Percentiles rank a stretch among this genome's conserved stretches.
Conservation (phyloP, 2,113 vertebrate species). For the Cinclus mexicanus region DNA sequence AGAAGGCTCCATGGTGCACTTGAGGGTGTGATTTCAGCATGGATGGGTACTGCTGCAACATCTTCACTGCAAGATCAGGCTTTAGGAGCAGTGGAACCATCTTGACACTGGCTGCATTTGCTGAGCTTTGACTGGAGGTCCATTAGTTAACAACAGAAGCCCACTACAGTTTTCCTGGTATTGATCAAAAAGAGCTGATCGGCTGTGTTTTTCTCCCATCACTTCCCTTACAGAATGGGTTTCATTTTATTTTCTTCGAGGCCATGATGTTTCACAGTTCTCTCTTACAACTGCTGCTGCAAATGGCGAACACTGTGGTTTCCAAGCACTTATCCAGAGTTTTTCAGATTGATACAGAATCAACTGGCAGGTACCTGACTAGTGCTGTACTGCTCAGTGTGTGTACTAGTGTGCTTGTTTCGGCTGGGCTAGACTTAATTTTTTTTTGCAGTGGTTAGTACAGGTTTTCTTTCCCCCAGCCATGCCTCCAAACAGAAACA, state of each 20-base stretch:
- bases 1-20: neutral
- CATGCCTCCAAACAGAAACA: neutral
- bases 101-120: neutral
- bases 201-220: neutral
- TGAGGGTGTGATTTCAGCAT: neutral
- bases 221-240: neutral
- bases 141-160: neutral
- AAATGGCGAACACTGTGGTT: neutral
- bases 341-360: neutral
- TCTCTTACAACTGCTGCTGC: neutral
- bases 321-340: neutral
- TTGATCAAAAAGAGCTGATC: neutral
- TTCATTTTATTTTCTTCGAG: neutral
- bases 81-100: neutral
- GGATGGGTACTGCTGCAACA: neutral
- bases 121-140: neutral
- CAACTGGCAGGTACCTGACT: neutral
- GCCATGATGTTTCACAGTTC: neutral
- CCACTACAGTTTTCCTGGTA: neutral
- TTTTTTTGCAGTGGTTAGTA: neutral
- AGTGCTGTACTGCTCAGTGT: neutral
- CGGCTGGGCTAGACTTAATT: neutral
- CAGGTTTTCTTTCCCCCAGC: neutral
- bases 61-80: neutral
- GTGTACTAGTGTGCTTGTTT: neutral